Percentiles rank a stretch among this genome's conserved stretches.
phyloP scores from a whole-genome alignment of 2,888 invertebrate genomes.

The Eilema depressum region DNA sequence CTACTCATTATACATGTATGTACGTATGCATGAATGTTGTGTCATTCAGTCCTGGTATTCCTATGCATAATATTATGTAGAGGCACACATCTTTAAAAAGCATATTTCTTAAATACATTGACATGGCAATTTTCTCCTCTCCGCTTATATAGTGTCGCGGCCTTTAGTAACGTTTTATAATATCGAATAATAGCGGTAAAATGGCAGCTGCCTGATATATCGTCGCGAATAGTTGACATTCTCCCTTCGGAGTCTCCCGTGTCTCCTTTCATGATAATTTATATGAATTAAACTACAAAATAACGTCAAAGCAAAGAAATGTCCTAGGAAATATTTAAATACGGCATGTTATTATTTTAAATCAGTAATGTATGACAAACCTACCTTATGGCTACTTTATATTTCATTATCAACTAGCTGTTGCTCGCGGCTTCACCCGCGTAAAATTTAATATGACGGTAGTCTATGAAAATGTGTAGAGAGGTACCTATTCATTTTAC shows the following conservation, averaged over 20 bases:
- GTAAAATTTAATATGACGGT: not conserved
- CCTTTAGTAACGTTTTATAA: conserved; percentile 30
- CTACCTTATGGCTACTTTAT: no score
- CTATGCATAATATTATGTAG: not conserved
- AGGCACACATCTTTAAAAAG: not conserved
- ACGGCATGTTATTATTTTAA: not conserved
- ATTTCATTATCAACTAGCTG: no score
- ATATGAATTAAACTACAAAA: conserved; percentile 28
- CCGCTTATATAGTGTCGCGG: not conserved
- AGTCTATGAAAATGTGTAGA: not conserved
- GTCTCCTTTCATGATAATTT: conserved; percentile 43
- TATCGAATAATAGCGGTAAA: conserved; percentile 38
- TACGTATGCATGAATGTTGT: no score
- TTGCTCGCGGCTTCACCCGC: no score
- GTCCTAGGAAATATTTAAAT: not conserved
- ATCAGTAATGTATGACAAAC: not conserved
- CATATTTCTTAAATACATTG: not conserved
- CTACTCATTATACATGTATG: no score
- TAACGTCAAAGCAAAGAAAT: not conserved
- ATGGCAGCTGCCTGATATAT: conserved; percentile 39
- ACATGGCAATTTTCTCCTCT: not conserved
- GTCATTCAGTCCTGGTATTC: no score
- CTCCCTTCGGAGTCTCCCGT: conserved; percentile 33
- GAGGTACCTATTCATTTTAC: not conserved
- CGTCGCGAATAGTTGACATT: conserved; percentile 43